Base-by-base conservation (phyloP, 2,113 vertebrate species). In the Pimephales promelas region DNA sequence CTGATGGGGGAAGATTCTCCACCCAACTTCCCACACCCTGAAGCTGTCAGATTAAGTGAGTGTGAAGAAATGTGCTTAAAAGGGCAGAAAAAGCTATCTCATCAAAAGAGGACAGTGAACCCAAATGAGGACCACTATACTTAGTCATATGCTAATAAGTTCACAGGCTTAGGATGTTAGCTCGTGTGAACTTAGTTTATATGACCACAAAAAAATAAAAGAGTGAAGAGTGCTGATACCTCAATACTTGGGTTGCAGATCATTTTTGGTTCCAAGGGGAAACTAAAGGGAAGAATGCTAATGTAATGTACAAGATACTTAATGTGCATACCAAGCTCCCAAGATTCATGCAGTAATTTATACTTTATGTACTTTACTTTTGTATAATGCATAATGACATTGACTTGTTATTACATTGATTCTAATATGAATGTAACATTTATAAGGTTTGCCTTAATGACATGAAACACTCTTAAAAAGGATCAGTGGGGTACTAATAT, bases 151-250 rank as follows among this genome's bases (percentile, higher is more conserved):
- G 74, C 66, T 81, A 79, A 71, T 47, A 76, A 45, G 83, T 64
- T 79, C 45, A 45, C 22, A 64, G 79, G n/a, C 34, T 43, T 22
- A 24, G 43, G 31, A 8, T 24, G n/a, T 16, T 52, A 74, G 57
- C 77, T 66, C 18, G 26, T 68, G 77, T 87, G 76, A 71, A 47
- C 36, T 40, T 40, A 79, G 64, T 57, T 72, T 28, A 26, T 24
- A 3, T 62, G 47, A 26, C 52, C 6, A 34, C 3, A 34, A 31
- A 34, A 45, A 45, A 18, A 7, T 20, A 20, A 20, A 34, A 76
- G 52, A 71, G 7, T 45, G 70, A 83, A 54, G 26, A 79, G 49
- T 75, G 86, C 83, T 87, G 86, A 87, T 66, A 20, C 36, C 68
- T 79, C 75, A 82, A 31, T 79, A 83, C 28, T 49, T 78, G 52